These are phyloP conservation scores for Halcyon badia DNA, from an alignment of 2,797 vertebrate species.

Conservation along the genomic window DNA sequence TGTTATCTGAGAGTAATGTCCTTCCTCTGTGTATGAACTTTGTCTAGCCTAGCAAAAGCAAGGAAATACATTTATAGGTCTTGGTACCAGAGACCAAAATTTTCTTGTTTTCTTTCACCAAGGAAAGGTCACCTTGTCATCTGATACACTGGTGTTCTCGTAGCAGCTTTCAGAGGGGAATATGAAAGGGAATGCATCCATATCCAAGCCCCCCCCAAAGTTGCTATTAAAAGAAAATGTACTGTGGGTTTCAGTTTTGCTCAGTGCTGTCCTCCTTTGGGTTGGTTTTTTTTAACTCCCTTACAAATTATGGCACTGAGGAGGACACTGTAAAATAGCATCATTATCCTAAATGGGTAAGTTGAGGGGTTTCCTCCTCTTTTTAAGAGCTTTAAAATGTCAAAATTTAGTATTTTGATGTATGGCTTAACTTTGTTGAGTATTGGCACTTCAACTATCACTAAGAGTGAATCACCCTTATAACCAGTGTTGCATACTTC, in stretches of 20 bases:
- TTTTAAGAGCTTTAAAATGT: background rate
- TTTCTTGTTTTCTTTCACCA: background rate
- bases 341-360: background rate
- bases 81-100: background rate
- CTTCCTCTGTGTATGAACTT: background rate
- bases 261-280: background rate
- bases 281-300: background rate
- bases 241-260: background rate
- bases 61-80: background rate
- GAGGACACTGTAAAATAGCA: background rate
- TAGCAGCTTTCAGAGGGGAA: background rate
- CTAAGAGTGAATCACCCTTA: background rate
- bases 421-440: background rate
- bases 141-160: background rate
- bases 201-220: background rate
- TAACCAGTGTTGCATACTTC: background rate
- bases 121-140: slow-evolving; percentile 9
- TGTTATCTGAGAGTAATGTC: background rate
- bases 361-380: background rate
- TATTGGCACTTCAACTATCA: background rate
- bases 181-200: background rate
- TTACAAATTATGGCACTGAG: background rate
- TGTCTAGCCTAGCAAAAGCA: background rate
- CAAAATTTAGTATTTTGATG: background rate
- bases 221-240: background rate